Base-by-base conservation (phyloP, 2,888 invertebrate genomes). In the Euproctis similis region DNA sequence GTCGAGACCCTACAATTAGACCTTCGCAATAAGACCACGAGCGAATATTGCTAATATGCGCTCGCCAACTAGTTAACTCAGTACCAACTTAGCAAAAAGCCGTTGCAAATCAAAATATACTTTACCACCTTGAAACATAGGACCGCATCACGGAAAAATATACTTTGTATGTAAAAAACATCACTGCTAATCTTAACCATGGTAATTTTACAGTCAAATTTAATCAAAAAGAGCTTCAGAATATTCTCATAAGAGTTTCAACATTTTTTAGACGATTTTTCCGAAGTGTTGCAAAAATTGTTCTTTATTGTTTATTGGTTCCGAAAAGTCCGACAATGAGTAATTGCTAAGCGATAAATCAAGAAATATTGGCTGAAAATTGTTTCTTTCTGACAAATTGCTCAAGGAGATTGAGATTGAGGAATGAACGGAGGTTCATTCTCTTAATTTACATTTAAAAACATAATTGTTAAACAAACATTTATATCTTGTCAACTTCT, bases 1-100 rank as follows among this genome's bases (percentile, higher is more conserved):
- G 81, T 77, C 71, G 81, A 74, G 76, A 77, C 70, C 81, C 82
- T 80, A 75, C 81, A 84, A 84, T 84, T 84, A 84, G 75, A 64
- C 55, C 56, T 54, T 51, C 39, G 61, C 70, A 76, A 75, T 69
- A 74, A 71, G 66, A 74, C 59, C 57, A 67, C 53, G 54, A 59
- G 31, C 42, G 40, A 41, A 46, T 53, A 53, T 57, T 54, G 67
- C 70, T 81, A 78, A 81, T 78, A 78, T 68, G 70, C 72, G 73
- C 72, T 72, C 57, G 62, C 68, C 65, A 68, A 61, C 80, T 78
- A 78, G 76, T 71, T 68, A 62, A 59, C 54, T 59, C 52, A 46
- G 53, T 56, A 47, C 27, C 34, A 46, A 37, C 46, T 25, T 11
- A 30, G 13, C 17, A 8, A 30, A 19, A 12, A 24, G 13, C 25